These are phyloP conservation scores for Psettodes erumei DNA, from an alignment of 2,113 vertebrate species.

Conservation along the genomic window DNA sequence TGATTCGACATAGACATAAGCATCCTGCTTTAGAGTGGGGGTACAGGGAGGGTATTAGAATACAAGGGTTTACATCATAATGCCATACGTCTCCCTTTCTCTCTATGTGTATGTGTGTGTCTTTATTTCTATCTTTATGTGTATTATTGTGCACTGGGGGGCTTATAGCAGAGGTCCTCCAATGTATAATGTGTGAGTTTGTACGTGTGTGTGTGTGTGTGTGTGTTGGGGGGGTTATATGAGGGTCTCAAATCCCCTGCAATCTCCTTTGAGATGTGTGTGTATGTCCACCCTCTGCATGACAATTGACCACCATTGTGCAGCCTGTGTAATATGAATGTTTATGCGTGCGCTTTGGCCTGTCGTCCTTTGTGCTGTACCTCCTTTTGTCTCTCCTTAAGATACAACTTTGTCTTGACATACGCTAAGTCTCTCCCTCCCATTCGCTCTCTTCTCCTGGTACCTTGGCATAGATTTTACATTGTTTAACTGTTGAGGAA, in stretches of 20 bases:
- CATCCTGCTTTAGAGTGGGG: not conserved
- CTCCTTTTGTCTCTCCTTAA: not conserved
- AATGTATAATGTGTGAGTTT: conserved; percentile 52
- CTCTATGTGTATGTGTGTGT: conserved; percentile 11
- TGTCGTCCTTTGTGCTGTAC: conserved; percentile 1
- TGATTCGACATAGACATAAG: conserved; percentile 10
- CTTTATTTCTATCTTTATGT: conserved; percentile 29
- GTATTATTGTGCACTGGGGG: conserved; percentile 45
- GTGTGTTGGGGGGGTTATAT: conserved; percentile 47
- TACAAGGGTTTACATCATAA: conserved; percentile 39
- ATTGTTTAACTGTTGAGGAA: not conserved
- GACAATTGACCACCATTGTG: conserved; percentile 63
- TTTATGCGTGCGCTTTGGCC: conserved; percentile 22
- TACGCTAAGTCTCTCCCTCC: not conserved
- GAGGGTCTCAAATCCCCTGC: conserved; percentile 73
- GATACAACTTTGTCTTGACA: conserved; percentile 3
- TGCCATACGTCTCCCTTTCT: conserved; percentile 8
- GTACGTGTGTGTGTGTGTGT: conserved; percentile 39
- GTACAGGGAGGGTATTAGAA: conserved; percentile 24
- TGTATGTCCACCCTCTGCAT: conserved; percentile 72
- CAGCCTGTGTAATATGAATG: conserved; percentile 47
- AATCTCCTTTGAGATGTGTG: conserved; percentile 75
- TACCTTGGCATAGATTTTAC: too few relatives aligned
- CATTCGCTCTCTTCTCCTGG: not conserved
- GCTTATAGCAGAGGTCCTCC: conserved; percentile 45